Percentiles rank a stretch among this genome's conserved stretches.
Conservation (phyloP, 2,888 invertebrate genomes). For the Lasioglossum morio region DNA sequence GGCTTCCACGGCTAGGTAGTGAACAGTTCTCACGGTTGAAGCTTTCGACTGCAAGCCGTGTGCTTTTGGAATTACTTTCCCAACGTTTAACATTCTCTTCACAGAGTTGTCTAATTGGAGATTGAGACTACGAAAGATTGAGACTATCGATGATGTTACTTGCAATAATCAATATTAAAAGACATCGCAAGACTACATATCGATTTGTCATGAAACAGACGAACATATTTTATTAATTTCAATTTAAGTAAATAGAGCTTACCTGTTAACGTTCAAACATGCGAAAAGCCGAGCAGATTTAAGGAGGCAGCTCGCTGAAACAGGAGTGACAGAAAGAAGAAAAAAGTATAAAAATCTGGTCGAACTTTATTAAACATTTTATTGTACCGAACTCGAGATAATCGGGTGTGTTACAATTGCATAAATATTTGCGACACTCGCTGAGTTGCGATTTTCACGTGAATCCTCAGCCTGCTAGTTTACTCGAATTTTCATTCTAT, state of each 20-base stretch:
- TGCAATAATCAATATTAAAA: no score
- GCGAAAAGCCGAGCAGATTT: neutral
- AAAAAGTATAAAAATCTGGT: neutral
- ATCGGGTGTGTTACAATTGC: slow-evolving; percentile 4
- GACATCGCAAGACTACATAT: no score
- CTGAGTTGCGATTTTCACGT: neutral
- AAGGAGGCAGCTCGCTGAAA: neutral
- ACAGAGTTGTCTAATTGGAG: no score
- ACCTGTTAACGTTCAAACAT: neutral
- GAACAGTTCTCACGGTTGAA: neutral
- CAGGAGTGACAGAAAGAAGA: neutral
- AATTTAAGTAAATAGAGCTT: neutral
- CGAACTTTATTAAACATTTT: slow-evolving; percentile 15
- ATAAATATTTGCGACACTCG: neutral
- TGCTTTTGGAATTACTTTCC: neutral
- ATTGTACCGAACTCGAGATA: slow-evolving; percentile 13
- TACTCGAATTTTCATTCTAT: neutral
- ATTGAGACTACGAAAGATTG: no score
- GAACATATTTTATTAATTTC: no score
- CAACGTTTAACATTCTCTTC: neutral
- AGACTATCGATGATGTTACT: no score
- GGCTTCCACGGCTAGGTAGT: no score
- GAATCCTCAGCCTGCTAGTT: neutral
- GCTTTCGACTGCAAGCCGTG: neutral
- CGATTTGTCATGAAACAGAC: no score